Base-by-base conservation (phyloP, 2,888 invertebrate species). In the Microchrysa polita region DNA sequence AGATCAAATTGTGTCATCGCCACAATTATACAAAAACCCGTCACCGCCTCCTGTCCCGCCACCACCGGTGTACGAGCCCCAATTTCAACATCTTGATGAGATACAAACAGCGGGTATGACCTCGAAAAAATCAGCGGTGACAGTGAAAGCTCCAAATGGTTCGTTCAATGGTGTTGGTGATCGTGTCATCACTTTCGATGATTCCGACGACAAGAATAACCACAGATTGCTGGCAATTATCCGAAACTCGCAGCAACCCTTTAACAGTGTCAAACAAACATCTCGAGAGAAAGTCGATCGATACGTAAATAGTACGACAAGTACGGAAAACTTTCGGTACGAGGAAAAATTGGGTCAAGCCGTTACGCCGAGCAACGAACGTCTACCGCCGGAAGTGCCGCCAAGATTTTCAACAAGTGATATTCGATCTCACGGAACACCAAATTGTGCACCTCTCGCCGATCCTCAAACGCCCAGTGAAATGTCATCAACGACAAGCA, bases 211-310 rank as follows among this genome's bases (percentile, higher is more conserved):
- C 86, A n/a, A 87, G 87, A 80, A 81, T 78, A 88, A 87, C 82
- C 87, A 88, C 83, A 87, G 90, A 78, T 85, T 90, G 77, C 83
- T 90, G 82, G 89, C 89, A 79, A 87, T 90, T 78, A 88, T 90
- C 82, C 87, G 88, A 79, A 88, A 89, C 80, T 86, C 87, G 74
- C 80, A 82, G 67, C 81, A 86, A 74, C 69, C 73, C n/a, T 48
- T 60, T 10, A 74, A 20, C 55, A 69, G 74, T 73, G 75, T 72
- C 71, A 75, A 73, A 42, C 55, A 69, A 69, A 18, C 75, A 75
- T 78, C 72, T 77, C 77, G 75, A 75, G 78, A 57, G 74, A 23
- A 72, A 76, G 77, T 72, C 44, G 78, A 78, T 74, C 53, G 63
- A 23, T 57, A 9, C 16, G 5, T 20, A 65, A 53, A 59, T 59